A percentile compares a stretch with the other conserved stretches of the same genome.
Evolutionary conservation across 2,797 vertebrate genomes (phyloP).

Genomic region (Leuciscus waleckii): DNA sequence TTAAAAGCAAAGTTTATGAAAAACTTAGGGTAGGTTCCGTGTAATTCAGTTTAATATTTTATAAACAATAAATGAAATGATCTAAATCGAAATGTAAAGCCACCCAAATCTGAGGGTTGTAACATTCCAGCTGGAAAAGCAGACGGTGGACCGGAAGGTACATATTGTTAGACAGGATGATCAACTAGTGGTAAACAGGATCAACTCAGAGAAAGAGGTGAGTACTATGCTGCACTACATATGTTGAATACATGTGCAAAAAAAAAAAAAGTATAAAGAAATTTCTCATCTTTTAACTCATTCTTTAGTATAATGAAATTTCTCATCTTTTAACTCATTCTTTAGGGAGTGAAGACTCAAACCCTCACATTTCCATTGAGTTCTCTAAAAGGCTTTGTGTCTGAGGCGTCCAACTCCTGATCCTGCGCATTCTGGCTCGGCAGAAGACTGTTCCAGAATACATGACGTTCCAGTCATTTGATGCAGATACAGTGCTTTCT

Average conservation of each 20-base stretch:
- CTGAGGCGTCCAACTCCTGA: conserved; percentile 83
- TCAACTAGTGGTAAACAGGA: conserved; percentile 77
- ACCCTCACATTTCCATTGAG: conserved; percentile 66
- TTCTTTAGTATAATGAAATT: conserved; percentile 60
- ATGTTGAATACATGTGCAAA: background rate
- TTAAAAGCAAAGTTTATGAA: background rate
- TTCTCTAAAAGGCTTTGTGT: conserved; percentile 80
- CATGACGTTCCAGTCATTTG: conserved; percentile 81
- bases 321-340: conserved; percentile 9
- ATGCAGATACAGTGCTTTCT: conserved; percentile 76
- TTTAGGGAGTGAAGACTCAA: conserved; percentile 72
- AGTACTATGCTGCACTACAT: conserved; percentile 53
- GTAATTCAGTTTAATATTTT: background rate
- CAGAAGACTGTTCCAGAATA: conserved; percentile 73
- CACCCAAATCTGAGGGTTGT: background rate
- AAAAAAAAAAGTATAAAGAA: conserved; percentile 30
- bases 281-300: background rate
- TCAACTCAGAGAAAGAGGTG: conserved; percentile 82
- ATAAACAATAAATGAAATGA: background rate
- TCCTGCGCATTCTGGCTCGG: conserved; percentile 85
- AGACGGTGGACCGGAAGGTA: conserved; percentile 78
- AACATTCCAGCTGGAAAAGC: conserved; percentile 73
- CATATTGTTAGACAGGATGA: conserved; percentile 75
- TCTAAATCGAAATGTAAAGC: background rate
- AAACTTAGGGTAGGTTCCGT: background rate